Base-by-base conservation (phyloP, 2,113 vertebrate genomes). In the Solea senegalensis region DNA sequence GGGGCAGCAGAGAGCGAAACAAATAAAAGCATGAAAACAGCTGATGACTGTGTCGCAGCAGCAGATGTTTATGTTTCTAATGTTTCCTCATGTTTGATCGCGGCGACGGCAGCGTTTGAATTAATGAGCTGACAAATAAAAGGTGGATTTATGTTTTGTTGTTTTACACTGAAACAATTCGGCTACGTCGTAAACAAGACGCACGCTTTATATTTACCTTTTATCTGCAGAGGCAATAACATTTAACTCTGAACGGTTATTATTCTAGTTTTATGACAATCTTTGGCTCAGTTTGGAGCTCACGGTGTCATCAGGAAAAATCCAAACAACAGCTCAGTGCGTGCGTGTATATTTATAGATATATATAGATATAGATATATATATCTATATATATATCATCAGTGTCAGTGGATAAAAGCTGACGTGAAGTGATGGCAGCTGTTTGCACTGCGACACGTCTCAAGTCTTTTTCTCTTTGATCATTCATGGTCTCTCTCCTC, bases 71-170 rank as follows among this genome's bases (percentile, higher is more conserved):
- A 3, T 34, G 34, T 34, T 34, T 34, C 34, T 6, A 34, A 21
- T 21, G 21, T 21, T 21, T 21, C 21, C 21, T 21, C 21, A 21
- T 21, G 21, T 21, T 21, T 21, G 21, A 21, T 21, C 21, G 21
- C 1, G 21, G 21, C 21, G 21, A 1, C 21, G 21, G 21, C 21
- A 21, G 46, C 40, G 39, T 75, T 76, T 76, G 65, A 66, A 72
- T 72, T 64, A 48, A 83, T 80, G 28, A 43, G n/a, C 72, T 54
- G 40, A 70, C 34, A 34, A 34, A 34, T 34, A 55, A 50, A 62
- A 6, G 51, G 76, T 68, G 63, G 46, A 65, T 76, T 26, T 74
- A 76, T 76, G 45, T 76, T 58, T 61, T 61, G 72, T 69, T 68
- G 69, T 56, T 70, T 56, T 26, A 69, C 41, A 59, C 45, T 41